Base-by-base conservation (phyloP, 2,797 vertebrate genomes). In the Hydrolagus colliei region DNA sequence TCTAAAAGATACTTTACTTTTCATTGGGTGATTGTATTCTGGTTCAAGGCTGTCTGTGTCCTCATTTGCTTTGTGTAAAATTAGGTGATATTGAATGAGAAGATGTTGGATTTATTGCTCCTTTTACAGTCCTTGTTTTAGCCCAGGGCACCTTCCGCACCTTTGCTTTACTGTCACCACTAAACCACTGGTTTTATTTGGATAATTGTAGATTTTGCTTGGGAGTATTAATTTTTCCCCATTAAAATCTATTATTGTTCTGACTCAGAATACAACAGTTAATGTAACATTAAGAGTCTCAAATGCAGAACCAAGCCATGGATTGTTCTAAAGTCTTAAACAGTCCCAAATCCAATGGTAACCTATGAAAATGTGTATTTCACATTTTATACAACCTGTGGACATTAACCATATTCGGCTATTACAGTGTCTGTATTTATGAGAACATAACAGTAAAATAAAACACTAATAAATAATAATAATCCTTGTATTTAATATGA, bases 81-180 rank as follows among this genome's bases (percentile, higher is more conserved):
- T 84, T 65, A 84, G 79, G 63, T 84, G 79, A 68, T 84, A 84
- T 71, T 84, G 32, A 84, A 68, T 67, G 52, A 35, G 65, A 71
- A 84, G 32, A 67, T 84, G 79, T 84, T 84, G 79, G 27, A 68
- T 84, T 84, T 84, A 84, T 52, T 52, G 65, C 79, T 1, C 9
- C 32, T 35, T 41, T 84, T 52, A 84, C 79, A 14, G 27, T 68
- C 63, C 79, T 71, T 35, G n/a, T 84, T 84, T 71, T 84, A 63
- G 79, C 79, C 79, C 79, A 84, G 79, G 79, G 79, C 79, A 84
- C 65, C 79, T 41, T 84, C 71, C 63, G 35, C 79, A 84, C 79
- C 65, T 68, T 84, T n/a, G 32, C 79, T 79, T 62, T 63, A 79
- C 77, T 79, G 77, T 79, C 71, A 65, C 62, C 79, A 68, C 79